phyloP scores from a whole-genome alignment of 2,888 invertebrate species.

The Drosophila austrosaltans region DNA sequence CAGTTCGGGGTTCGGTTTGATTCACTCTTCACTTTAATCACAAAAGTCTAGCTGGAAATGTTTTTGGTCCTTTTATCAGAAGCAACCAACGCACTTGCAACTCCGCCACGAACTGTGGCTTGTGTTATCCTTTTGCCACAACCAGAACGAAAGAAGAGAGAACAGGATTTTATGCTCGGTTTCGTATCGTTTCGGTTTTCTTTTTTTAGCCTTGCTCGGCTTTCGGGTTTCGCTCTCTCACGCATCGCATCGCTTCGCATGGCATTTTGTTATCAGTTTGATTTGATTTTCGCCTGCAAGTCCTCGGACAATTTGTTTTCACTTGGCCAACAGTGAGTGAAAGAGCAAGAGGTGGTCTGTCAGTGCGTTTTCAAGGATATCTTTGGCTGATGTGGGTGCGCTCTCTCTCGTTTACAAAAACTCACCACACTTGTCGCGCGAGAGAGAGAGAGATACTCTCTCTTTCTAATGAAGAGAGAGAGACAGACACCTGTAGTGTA shows the following conservation, averaged over 20 bases:
- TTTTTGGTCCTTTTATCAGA: constrained; percentile 29
- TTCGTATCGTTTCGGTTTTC: constrained; percentile 26
- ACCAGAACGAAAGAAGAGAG: constrained; percentile 27
- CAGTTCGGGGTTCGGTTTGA: neutral
- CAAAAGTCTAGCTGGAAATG: neutral
- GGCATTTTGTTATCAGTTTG: constrained; percentile 70
- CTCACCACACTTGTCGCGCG: constrained; percentile 50
- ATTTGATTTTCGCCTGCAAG: constrained; percentile 62
- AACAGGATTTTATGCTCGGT: constrained; percentile 19
- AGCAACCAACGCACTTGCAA: constrained; percentile 76
- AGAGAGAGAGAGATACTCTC: constrained; percentile 11
- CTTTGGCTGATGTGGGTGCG: constrained; percentile 12
- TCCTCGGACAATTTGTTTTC: constrained; percentile 72
- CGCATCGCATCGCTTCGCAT: constrained; percentile 43
- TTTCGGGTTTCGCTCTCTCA: constrained; percentile 28
- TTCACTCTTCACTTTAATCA: constrained; percentile 4
- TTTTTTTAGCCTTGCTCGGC: neutral
- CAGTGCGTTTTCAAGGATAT: constrained; percentile 59
- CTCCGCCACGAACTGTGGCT: constrained; percentile 77
- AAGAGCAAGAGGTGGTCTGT: neutral
- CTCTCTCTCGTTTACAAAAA: constrained; percentile 15
- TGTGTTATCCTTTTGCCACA: constrained; percentile 50
- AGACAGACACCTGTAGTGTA: constrained; percentile 46
- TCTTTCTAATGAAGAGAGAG: constrained; percentile 13
- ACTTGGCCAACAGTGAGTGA: constrained; percentile 56